Conservation (phyloP, 2,888 invertebrate species). For the Iselma pallidipennis region DNA sequence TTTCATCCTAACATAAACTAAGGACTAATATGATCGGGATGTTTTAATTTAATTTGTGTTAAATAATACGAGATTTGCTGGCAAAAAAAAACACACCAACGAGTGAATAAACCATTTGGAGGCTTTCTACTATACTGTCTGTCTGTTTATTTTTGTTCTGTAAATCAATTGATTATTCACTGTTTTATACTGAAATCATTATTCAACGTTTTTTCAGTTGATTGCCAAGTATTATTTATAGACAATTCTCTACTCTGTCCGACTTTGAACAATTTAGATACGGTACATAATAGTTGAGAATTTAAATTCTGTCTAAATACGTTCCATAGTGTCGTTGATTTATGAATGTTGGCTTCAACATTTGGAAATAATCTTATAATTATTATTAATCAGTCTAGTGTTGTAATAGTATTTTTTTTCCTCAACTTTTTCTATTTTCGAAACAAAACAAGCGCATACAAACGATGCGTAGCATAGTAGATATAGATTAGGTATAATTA, state of each 20-base stretch:
- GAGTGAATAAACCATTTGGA: no score
- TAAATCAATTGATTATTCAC: neutral
- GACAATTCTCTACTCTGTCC: constrained; percentile 4
- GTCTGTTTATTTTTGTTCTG: neutral
- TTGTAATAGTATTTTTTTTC: neutral
- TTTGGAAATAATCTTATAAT: neutral
- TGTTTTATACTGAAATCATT: neutral
- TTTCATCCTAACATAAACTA: neutral
- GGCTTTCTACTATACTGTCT: no score
- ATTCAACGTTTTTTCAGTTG: neutral
- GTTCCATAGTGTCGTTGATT: neutral
- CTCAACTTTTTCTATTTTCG: neutral
- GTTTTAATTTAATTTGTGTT: no score
- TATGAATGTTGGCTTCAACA: neutral
- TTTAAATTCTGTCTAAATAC: constrained; percentile 18
- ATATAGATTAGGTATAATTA: neutral
- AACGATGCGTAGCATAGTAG: neutral
- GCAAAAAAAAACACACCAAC: no score
- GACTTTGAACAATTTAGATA: constrained; percentile 18
- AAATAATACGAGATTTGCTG: no score
- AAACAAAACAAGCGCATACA: neutral
- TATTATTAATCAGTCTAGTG: neutral
- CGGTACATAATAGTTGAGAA: constrained; percentile 21
- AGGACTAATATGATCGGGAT: no score
- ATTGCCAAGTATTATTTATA: constrained; percentile 25